Base-by-base conservation (phyloP, 2,113 vertebrate species). In the Aptenodytes forsteri region DNA sequence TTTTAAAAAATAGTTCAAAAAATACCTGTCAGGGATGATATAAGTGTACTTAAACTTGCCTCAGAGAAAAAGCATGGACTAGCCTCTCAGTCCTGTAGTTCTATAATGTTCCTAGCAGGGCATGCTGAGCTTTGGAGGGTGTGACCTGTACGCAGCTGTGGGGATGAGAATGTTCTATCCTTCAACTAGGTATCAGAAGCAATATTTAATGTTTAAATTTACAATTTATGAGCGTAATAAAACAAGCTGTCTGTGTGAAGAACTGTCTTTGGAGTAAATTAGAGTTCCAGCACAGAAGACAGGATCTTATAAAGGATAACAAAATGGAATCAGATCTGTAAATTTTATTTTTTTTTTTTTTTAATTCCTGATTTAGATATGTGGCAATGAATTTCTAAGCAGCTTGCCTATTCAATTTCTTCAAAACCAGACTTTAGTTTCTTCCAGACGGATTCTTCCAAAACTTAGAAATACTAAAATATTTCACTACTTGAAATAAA, bases 31-130 rank as follows among this genome's bases (percentile, higher is more conserved):
- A 86, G 85, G 82, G 85, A 75, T 91, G 71, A 69, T 54, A 13
- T 2, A 94, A 95, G 55, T 90, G 87, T 93, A 89, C 85, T 95
- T 96, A 88, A 93, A 80, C 71, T 34, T 88, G 85, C 79, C 93
- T 94, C 71, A 47, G 83, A 92, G 85, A 29, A 83, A 81, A 91
- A 65, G 32, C 54, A 32, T 3, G 27, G 87, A 36, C 58, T 26
- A 59, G 61, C 52, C 22, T 82, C 40, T 73, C 55, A 32, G 67
- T 58, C 36, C 47, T 78, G 13, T 30, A 42, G 16, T 72, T 85
- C 87, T 87, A 0, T 14, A 16, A 13, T 58, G 23, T 49, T 81
- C 44, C 77, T 56, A 3, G 30, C 2, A 93, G 61, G 73, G 77
- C 44, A 18, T 4, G 26, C 44, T 38, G 40, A 75, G 40, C 52